These are phyloP conservation scores for Saxicola maurus DNA, from an alignment of 2,797 vertebrate genomes.

Conservation along the genomic window DNA sequence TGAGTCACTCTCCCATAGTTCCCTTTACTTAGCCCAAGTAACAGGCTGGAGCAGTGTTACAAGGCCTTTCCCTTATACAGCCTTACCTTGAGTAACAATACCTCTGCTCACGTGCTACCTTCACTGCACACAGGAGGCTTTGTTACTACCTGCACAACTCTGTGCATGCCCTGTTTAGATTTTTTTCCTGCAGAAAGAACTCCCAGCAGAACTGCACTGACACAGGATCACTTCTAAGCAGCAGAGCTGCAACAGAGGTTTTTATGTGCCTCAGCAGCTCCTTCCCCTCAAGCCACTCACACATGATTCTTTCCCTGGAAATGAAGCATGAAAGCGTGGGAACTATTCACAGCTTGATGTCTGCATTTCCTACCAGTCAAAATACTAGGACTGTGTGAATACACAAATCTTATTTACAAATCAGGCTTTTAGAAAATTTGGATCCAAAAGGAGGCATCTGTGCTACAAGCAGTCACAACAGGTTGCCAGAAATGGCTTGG, in stretches of 20 bases:
- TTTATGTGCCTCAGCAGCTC: neutral
- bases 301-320: neutral
- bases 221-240: neutral
- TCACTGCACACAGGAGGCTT: neutral
- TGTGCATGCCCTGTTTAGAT: neutral
- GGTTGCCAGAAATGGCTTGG: neutral
- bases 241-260: neutral
- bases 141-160: neutral
- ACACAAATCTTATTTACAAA: conserved; percentile 42
- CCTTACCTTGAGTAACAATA: too few species aligned
- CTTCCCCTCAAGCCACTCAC: neutral
- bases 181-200: neutral
- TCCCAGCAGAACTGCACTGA: neutral
- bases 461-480: neutral
- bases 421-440: conserved; percentile 20
- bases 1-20: neutral
- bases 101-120: neutral
- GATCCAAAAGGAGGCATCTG: neutral
- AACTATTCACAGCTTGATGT: conserved; percentile 9
- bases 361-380: conserved; percentile 1
- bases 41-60: neutral
- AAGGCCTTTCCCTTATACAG: neutral
- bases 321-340: neutral
- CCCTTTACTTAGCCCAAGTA: neutral
- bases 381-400: conserved; percentile 13